Evolutionary conservation across 2,888 invertebrate genomes (phyloP).

Genomic region (Dasysyrphus tricinctus): DNA sequence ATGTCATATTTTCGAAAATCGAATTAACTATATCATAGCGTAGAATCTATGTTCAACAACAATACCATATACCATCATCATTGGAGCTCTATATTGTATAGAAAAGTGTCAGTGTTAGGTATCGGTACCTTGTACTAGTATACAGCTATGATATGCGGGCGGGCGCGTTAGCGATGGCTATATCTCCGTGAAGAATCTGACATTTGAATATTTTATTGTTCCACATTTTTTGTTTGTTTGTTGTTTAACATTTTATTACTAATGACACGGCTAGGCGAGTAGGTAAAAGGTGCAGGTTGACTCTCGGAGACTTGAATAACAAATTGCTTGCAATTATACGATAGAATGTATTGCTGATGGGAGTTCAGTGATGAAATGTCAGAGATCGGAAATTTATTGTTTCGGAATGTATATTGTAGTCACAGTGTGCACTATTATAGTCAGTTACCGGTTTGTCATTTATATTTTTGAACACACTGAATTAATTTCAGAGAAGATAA

Average conservation of each 20-base stretch:
- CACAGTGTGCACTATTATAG: neutral
- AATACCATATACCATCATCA: neutral
- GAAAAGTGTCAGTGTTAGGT: neutral
- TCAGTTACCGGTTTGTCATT: neutral
- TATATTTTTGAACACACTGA: neutral
- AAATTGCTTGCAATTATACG: constrained; percentile 46
- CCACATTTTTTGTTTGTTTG: constrained; percentile 8
- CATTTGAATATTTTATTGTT: constrained; percentile 54
- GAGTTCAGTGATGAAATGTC: constrained; percentile 41
- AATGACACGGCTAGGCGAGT: constrained; percentile 6
- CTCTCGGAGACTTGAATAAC: constrained; percentile 9
- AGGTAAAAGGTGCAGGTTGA: neutral
- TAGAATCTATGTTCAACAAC: constrained; percentile 25
- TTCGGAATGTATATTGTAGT: constrained; percentile 5
- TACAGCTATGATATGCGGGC: no score
- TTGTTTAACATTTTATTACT: constrained; percentile 18
- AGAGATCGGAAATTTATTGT: constrained; percentile 35
- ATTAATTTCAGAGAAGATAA: neutral
- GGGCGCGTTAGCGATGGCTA: constrained; percentile 12
- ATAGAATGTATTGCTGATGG: neutral
- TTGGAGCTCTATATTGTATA: neutral
- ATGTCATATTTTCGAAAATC: constrained; percentile 37
- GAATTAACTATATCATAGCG: constrained; percentile 15
- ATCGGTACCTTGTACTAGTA: neutral
- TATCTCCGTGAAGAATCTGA: constrained; percentile 41